These are phyloP conservation scores for Phocides pigmalion DNA, from an alignment of 1,140 invertebrate species.

Conservation along the genomic window DNA sequence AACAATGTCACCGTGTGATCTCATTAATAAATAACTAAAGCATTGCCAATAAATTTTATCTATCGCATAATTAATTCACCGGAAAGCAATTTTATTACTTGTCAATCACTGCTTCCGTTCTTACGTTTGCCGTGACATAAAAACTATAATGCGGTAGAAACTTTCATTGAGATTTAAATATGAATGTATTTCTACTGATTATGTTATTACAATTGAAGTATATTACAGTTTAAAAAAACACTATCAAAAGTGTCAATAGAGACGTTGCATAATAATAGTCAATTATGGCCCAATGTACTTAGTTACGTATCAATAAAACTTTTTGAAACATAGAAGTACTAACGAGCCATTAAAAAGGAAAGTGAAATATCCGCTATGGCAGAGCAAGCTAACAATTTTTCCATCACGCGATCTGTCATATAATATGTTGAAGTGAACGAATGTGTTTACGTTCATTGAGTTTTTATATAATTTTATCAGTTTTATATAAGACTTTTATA, in stretches of 20 bases:
- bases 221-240: too few relatives aligned
- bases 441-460: too few relatives aligned
- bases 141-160: neutral
- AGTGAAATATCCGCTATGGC: constrained; percentile 23
- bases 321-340: constrained; percentile 25
- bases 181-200: neutral
- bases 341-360: constrained; percentile 26
- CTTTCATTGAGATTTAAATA: neutral
- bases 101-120: neutral
- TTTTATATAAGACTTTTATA: too few relatives aligned
- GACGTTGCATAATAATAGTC: neutral
- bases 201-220: neutral
- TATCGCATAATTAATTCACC: neutral
- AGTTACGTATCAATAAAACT: constrained; percentile 2
- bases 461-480: too few relatives aligned
- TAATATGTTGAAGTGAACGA: neutral
- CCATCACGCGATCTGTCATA: constrained; percentile 6
- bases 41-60: constrained; percentile 12
- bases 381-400: constrained; percentile 14
- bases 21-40: constrained; percentile 18
- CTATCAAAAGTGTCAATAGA: neutral
- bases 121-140: too few relatives aligned
- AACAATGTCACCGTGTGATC: constrained; percentile 24
- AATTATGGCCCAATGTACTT: neutral
- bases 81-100: neutral